These are phyloP conservation scores for Luperina testacea DNA, from an alignment of 2,888 invertebrate species.

Conservation along the genomic window DNA sequence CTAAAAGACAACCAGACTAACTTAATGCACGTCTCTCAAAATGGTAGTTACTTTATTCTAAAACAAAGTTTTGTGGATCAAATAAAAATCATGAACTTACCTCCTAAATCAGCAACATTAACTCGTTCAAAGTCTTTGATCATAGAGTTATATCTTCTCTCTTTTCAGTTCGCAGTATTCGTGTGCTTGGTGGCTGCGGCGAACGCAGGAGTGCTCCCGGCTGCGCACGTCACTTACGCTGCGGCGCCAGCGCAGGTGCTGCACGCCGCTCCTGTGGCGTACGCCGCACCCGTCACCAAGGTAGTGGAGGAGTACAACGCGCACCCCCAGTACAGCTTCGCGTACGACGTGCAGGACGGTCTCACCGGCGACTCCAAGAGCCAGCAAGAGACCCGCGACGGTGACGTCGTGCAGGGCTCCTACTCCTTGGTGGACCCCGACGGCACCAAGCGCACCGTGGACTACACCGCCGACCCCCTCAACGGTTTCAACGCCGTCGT, in stretches of 20 bases:
- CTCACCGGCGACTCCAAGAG: slow-evolving; percentile 85
- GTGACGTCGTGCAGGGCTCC: slow-evolving; percentile 86
- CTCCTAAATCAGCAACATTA: background rate
- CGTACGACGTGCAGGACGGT: slow-evolving; percentile 84
- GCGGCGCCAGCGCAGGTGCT: slow-evolving; percentile 17
- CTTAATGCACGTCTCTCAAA: background rate
- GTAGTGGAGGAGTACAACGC: slow-evolving; percentile 75
- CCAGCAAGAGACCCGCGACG: slow-evolving; percentile 86
- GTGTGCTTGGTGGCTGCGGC: slow-evolving; percentile 71
- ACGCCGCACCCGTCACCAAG: slow-evolving; percentile 68
- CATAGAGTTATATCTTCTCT: slow-evolving; percentile 6
- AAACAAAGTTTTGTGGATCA: background rate
- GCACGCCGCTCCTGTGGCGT: slow-evolving; percentile 35
- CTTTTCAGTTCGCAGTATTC: slow-evolving; percentile 70
- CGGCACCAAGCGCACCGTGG: slow-evolving; percentile 86
- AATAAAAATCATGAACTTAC: background rate
- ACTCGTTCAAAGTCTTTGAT: background rate
- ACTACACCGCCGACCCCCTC: slow-evolving; percentile 86
- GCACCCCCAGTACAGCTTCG: slow-evolving; percentile 82
- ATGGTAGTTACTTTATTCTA: background rate
- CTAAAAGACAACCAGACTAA: background rate
- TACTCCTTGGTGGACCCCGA: slow-evolving; percentile 87
- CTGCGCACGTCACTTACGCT: slow-evolving; percentile 41
- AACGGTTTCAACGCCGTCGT: slow-evolving; percentile 89
- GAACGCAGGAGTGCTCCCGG: slow-evolving; percentile 66